Base-by-base conservation (phyloP, 1,140 invertebrate species). In the Ruditapes philippinarum region DNA sequence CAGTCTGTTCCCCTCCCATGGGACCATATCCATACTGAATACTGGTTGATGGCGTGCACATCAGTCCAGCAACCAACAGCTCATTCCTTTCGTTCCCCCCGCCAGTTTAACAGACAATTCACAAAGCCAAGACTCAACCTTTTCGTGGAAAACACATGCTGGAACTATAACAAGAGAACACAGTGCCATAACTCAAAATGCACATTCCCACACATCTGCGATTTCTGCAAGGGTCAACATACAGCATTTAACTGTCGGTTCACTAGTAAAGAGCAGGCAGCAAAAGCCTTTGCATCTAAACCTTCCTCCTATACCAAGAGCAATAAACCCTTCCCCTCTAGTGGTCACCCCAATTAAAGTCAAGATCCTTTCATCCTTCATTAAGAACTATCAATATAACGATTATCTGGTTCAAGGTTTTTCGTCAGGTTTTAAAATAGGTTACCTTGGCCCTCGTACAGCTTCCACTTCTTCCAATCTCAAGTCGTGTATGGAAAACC, bases 121-220 rank as follows among this genome's bases (percentile, higher is more conserved):
- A 11, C 40, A 7, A 40, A 49, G 17, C 5, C 17, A 49, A 57
- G 38, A 65, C 4, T 19, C 73, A 42, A n/a, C 2, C 42, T 25
- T 31, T 81, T 60, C 79, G n/a, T 81, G 45, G 60, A 40, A 28
- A 68, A 83, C 11, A 68, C 73, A 9, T 83, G 80, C 60, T 83
- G 38, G 57, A 38, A 68, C 38, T 83, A 31, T 45, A 83, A 83
- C 80, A 68, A 62, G 0, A 54, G 22, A 7, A 25, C 33, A 38
- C 33, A n/a, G 4, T 83, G 60, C 31, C 57, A 31, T n/a, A 57
- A 12, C 14, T 25, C 17, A 5, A 54, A 38, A 17, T 80, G 76
- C 25, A 2, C 76, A 17, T 14, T 14, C 11, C 76, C 76, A 19
- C 51, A 80, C 31, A 33, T 80, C 28, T 80, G 76, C 31, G 76